Conservation (phyloP, 2,888 invertebrate genomes). For the Metallyticus violacea region DNA sequence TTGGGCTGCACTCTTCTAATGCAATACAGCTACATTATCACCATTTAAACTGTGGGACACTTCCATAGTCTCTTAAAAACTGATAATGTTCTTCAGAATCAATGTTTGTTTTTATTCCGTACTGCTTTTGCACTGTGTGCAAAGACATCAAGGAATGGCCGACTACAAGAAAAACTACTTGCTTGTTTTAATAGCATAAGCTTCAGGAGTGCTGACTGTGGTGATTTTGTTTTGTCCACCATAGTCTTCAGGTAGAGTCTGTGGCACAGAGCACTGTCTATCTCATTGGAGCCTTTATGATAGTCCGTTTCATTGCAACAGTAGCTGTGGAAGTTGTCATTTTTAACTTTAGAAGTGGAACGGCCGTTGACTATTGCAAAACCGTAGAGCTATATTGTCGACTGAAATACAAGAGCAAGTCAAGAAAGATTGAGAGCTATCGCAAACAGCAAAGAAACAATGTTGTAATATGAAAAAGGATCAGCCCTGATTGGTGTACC, state of each 20-base stretch:
- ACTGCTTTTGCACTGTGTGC: background rate
- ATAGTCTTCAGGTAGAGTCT: background rate
- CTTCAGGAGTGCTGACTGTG: background rate
- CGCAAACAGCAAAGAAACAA: too few relatives aligned
- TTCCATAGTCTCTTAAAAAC: too few relatives aligned
- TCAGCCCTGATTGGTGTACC: too few relatives aligned
- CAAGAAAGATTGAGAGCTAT: too few relatives aligned
- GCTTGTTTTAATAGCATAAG: too few relatives aligned
- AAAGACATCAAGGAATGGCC: background rate
- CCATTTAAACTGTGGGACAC: too few relatives aligned
- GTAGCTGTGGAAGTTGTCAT: background rate
- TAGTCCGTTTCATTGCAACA: conserved; percentile 4
- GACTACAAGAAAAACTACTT: too few relatives aligned
- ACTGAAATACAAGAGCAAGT: too few relatives aligned
- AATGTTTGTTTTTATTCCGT: background rate
- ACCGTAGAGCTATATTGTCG: too few relatives aligned
- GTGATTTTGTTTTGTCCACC: conserved; percentile 11
- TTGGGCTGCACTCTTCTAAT: too few relatives aligned
- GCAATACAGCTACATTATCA: too few relatives aligned
- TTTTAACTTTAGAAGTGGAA: background rate
- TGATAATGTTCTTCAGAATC: background rate
- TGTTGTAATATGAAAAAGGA: too few relatives aligned
- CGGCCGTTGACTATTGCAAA: background rate
- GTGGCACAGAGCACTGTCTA: conserved; percentile 3
- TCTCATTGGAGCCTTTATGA: conserved; percentile 16